phyloP scores from a whole-genome alignment of 2,888 invertebrate genomes.

The Magallana nippona region DNA sequence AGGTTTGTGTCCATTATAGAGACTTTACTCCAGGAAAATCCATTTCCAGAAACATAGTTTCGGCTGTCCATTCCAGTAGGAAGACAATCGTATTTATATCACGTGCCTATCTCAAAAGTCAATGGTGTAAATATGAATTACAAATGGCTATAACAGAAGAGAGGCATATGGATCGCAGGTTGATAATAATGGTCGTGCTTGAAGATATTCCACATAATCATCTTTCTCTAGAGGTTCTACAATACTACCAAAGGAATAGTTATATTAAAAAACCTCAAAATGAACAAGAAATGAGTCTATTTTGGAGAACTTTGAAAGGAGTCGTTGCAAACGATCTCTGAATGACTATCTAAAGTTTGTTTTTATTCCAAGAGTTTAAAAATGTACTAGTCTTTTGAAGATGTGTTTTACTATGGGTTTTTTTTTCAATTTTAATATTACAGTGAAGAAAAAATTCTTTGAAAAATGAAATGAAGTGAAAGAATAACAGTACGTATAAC shows the following conservation, averaged over 20 bases:
- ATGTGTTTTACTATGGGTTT: no score
- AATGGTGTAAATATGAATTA: slow-evolving; percentile 36
- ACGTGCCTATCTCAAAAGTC: slow-evolving; percentile 30
- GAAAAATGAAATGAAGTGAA: no score
- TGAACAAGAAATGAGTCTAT: slow-evolving; percentile 13
- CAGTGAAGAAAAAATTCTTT: no score
- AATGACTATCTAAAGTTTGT: no score
- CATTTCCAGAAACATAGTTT: slow-evolving; percentile 21
- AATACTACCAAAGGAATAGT: slow-evolving; percentile 14
- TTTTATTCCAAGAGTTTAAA: no score
- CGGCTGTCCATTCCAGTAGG: slow-evolving; percentile 10
- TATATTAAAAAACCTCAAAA: slow-evolving; percentile 23
- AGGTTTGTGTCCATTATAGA: slow-evolving; percentile 14
- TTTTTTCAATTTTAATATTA: no score
- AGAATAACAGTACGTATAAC: no score
- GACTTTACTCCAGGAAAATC: slow-evolving; percentile 24
- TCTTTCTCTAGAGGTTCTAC: not conserved
- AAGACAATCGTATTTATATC: slow-evolving; percentile 28
- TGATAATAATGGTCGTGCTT: slow-evolving; percentile 17
- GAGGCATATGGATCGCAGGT: not conserved
- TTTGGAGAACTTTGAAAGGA: slow-evolving; percentile 22
- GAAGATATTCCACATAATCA: slow-evolving; percentile 5
- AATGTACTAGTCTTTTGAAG: no score
- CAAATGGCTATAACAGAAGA: slow-evolving; percentile 27
- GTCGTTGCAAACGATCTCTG: not conserved